Percentiles rank a stretch among this genome's conserved stretches.
Conservation (phyloP, 2,113 vertebrate genomes). For the Limanda limanda region DNA sequence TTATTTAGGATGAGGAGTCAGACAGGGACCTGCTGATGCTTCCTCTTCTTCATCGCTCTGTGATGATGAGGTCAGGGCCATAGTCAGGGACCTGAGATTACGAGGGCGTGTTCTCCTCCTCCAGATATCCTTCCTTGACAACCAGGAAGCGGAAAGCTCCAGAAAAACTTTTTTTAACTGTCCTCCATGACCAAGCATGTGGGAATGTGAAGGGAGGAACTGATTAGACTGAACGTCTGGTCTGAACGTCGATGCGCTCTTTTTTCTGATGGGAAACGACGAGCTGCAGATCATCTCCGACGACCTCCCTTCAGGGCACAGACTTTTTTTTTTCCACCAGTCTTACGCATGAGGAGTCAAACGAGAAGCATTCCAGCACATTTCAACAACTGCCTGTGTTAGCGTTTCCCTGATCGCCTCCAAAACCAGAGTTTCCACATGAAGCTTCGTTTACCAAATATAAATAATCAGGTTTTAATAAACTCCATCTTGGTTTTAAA, state of each 20-base stretch:
- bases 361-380: constrained; percentile 31
- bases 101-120: background rate
- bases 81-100: background rate
- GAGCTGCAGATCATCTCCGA: constrained; percentile 44
- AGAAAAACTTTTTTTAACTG: constrained; percentile 16
- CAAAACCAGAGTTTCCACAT: constrained; percentile 59
- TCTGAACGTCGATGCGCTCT: background rate
- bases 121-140: background rate
- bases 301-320: constrained; percentile 24
- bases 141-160: constrained; percentile 14
- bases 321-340: constrained; percentile 30
- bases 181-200: constrained; percentile 37
- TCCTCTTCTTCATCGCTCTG: background rate
- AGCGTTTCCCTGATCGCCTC: constrained; percentile 15
- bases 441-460: constrained; percentile 47
- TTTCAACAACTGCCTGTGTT: constrained; percentile 37
- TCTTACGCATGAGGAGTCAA: constrained; percentile 20
- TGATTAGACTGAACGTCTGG: constrained; percentile 52
- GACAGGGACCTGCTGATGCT: constrained; percentile 1
- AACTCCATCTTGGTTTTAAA: constrained; percentile 26
- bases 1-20: constrained; percentile 19
- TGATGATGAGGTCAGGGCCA: background rate
- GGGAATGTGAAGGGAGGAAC: constrained; percentile 55
- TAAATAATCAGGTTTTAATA: constrained; percentile 16
- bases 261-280: constrained; percentile 28